These are phyloP conservation scores for Aegithalos caudatus DNA, from an alignment of 2,113 vertebrate species.

Conservation along the genomic window DNA sequence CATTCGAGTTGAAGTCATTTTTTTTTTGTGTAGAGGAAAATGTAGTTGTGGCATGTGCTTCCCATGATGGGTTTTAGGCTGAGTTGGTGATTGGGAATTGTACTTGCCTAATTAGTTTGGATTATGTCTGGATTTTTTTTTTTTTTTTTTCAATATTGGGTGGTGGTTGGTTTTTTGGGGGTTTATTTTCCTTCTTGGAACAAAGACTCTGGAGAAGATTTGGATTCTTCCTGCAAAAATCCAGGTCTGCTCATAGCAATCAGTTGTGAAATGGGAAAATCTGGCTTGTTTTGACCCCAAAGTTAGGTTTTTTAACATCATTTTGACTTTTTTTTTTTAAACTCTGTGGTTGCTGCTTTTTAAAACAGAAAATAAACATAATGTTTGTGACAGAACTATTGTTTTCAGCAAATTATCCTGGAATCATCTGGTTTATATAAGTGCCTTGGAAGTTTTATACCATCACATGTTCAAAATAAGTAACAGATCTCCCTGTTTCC, in stretches of 20 bases:
- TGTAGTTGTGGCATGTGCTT: not conserved
- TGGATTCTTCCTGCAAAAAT: not conserved
- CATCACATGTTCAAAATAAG: not conserved
- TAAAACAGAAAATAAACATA: not conserved
- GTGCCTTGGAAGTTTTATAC: not conserved
- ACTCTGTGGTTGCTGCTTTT: not conserved
- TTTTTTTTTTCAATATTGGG: not conserved
- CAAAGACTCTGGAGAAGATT: not conserved
- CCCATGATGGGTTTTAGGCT: not conserved
- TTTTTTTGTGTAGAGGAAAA: not conserved
- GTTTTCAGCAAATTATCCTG: not conserved
- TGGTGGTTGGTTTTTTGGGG: too few species aligned
- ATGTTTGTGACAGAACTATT: not conserved
- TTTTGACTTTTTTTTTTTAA: not conserved
- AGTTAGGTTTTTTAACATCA: not conserved
- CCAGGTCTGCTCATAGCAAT: not conserved
- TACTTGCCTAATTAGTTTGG: not conserved
- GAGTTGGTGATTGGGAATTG: not conserved
- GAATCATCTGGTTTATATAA: not conserved
- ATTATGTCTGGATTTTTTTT: not conserved
- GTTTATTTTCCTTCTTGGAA: not conserved
- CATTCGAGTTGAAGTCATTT: not conserved
- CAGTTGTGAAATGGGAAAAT: not conserved
- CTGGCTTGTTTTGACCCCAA: not conserved
- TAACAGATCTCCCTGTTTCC: not conserved